A percentile compares a stretch with the other conserved stretches of the same genome.
phyloP scores from a whole-genome alignment of 2,113 vertebrate species.

The Chloroceryle aenea region DNA sequence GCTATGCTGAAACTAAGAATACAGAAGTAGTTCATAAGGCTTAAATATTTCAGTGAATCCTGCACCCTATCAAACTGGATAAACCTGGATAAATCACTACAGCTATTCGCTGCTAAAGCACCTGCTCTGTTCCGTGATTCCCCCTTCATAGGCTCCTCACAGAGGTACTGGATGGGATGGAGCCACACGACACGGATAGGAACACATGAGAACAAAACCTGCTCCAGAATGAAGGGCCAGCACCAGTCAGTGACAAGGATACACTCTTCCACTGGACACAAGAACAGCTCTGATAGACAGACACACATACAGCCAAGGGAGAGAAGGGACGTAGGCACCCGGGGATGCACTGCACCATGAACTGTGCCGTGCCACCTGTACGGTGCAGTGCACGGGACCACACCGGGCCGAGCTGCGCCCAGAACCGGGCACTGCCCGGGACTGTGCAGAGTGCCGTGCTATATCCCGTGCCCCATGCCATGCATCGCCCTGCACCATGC shows the following conservation, averaged over 20 bases:
- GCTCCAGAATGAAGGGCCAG: not conserved
- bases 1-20: not conserved
- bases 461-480: not conserved
- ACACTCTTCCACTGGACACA: not conserved
- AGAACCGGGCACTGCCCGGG: not conserved
- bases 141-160: not conserved
- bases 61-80: not conserved
- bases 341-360: not conserved
- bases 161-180: not conserved
- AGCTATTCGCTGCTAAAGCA: not conserved
- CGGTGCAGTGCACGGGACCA: not conserved
- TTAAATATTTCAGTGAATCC: not conserved
- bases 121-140: not conserved
- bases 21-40: not conserved
- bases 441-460: not conserved
- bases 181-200: not conserved
- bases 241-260: not conserved
- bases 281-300: not conserved
- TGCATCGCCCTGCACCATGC: not conserved
- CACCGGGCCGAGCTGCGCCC: not conserved
- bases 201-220: not conserved
- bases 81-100: not conserved
- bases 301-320: not conserved
- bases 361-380: not conserved
- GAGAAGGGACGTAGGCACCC: not conserved